These are phyloP conservation scores for Poeciliopsis presidionis DNA, from an alignment of 2,797 vertebrate species.

Conservation along the genomic window DNA sequence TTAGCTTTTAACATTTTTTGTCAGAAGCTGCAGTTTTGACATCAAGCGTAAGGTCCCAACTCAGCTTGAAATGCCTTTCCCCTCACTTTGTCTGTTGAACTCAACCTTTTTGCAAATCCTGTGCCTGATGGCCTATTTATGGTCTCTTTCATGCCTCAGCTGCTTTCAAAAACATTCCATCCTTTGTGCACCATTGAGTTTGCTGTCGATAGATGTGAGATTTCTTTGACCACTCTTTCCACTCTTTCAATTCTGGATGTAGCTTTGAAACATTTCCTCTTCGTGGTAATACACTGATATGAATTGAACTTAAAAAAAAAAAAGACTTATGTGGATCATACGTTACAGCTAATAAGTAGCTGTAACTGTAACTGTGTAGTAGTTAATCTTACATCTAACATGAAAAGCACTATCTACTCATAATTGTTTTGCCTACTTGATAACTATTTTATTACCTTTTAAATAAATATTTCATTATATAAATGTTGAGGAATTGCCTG, in stretches of 20 bases:
- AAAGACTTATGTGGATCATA: constrained; percentile 18
- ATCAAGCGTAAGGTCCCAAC: constrained; percentile 35
- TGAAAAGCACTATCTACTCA: neutral
- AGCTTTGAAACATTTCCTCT: constrained; percentile 62
- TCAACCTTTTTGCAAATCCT: constrained; percentile 64
- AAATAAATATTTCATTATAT: neutral
- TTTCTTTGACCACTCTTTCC: constrained; percentile 66
- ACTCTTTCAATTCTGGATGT: constrained; percentile 59
- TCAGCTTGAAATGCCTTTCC: constrained; percentile 64
- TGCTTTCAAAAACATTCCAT: constrained; percentile 77
- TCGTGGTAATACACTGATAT: constrained; percentile 38
- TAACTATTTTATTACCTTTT: neutral
- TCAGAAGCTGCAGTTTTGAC: constrained; percentile 61
- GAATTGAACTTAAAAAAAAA: constrained; percentile 31
- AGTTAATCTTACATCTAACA: constrained; percentile 6
- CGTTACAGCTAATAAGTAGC: too few relatives aligned
- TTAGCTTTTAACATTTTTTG: neutral
- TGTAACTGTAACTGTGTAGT: neutral
- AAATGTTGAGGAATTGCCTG: neutral
- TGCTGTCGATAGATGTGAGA: constrained; percentile 70
- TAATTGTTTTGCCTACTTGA: neutral
- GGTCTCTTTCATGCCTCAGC: constrained; percentile 75
- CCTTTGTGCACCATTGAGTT: constrained; percentile 74
- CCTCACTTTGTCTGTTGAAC: constrained; percentile 46
- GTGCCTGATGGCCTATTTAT: constrained; percentile 73